Base-by-base conservation (phyloP, 2,797 vertebrate genomes). In the Anniella stebbinsi region DNA sequence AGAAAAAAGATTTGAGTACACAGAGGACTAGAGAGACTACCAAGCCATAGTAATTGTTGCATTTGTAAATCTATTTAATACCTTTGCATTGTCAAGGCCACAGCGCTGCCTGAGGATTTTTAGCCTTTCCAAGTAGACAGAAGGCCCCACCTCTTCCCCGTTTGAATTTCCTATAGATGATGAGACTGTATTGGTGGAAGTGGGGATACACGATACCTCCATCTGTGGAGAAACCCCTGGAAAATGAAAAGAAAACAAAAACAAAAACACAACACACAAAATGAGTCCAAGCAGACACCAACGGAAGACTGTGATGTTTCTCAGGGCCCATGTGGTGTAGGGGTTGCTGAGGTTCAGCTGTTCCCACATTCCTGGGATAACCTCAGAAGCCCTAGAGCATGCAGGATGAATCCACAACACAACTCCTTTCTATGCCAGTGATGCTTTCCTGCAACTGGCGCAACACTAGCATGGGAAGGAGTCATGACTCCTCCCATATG, bases 91-190 rank as follows among this genome's bases (percentile, higher is more conserved):
- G 93, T 99, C 99, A 93, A 99, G 98, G 63, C 99, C 99, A 93
- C 98, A 98, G 81, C 99, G 98, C 95, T 99, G 99, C 80, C 99
- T 96, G 88, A 99, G 98, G 94, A 99, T 99, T 97, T 99, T 99
- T 90, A 99, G 97, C 94, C 99, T 98, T 96, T 99, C 99, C 83
- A 99, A 97, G 96, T 99, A 99, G 85, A 99, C 98, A 0, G 99
- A 99, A 8, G 98, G 98, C 81, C 98, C 99, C 81, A 99, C 97
- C 92, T 99, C 98, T 89, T 98, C 99, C 72, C 99, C 99, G 10
- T 98, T 98, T 90, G 98, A 98, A 95, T 97, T 97, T 89, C 96
- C 96, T 93, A 96, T 96, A 91, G 98, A 96, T 18, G 97, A 95
- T 83, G 97, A 96, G 78, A 97, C 93, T 54, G 95, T 93, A 92